Conservation (phyloP, 2,888 invertebrate genomes). For the Halocaridina rubra region DNA sequence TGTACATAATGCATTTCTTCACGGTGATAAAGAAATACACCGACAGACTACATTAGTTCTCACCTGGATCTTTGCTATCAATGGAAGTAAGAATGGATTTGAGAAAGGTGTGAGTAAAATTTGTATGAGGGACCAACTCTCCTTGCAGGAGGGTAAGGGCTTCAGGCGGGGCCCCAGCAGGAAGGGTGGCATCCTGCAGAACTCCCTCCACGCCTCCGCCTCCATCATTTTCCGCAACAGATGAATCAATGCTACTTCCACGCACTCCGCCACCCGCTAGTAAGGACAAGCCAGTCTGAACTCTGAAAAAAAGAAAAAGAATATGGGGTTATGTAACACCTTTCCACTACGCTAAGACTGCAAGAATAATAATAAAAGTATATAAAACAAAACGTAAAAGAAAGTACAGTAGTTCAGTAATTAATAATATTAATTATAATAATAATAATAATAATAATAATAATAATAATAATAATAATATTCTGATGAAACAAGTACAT, state of each 20-base stretch:
- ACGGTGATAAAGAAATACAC: no score
- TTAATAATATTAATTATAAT: not conserved
- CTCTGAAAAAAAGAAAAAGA: no score
- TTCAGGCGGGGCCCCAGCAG: conserved; percentile 1
- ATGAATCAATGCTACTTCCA: not conserved
- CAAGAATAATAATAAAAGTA: no score
- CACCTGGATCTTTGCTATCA: conserved; percentile 74
- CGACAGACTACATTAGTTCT: no score
- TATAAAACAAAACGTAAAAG: not conserved
- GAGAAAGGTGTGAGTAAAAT: conserved; percentile 74
- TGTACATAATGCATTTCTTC: no score
- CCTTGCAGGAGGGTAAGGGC: conserved; percentile 46
- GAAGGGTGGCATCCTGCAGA: not conserved
- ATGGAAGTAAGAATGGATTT: conserved; percentile 73
- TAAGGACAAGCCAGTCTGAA: conserved; percentile 17
- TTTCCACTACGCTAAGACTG: no score
- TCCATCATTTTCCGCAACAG: not conserved
- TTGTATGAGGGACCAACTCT: conserved; percentile 67
- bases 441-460: no score
- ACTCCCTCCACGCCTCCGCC: not conserved
- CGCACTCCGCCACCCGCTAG: conserved; percentile 2
- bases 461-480: no score
- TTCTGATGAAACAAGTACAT: no score
- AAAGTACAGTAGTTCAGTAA: not conserved
- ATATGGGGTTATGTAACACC: no score